Percentiles rank a stretch among this genome's conserved stretches.
These are phyloP conservation scores for Beroe ovata DNA, from an alignment of 37 sponge, comb jelly and placozoan species.

Conservation along the genomic window DNA sequence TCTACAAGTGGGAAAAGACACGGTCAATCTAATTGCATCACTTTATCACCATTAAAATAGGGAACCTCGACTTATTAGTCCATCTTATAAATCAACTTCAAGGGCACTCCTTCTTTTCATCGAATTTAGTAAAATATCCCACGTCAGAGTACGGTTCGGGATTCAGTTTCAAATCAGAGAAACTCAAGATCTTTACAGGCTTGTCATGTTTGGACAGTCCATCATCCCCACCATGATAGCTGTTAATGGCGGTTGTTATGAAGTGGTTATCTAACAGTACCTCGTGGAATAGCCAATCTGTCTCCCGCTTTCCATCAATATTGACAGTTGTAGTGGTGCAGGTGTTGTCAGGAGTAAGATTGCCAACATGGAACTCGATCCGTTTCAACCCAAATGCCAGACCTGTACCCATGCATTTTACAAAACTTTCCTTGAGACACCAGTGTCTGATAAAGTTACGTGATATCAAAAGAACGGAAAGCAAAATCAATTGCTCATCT, in stretches of 20 bases:
- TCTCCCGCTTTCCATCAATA: neutral
- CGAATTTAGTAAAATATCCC: neutral
- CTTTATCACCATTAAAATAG: too few relatives aligned
- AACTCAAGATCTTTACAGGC: neutral
- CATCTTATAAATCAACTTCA: too few relatives aligned
- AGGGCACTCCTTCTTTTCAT: constrained; percentile 28
- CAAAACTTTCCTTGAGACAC: constrained; percentile 93
- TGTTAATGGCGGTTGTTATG: neutral
- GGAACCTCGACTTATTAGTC: too few relatives aligned
- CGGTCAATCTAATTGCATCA: too few relatives aligned
- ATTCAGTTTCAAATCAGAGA: constrained; percentile 15
- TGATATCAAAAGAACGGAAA: too few relatives aligned
- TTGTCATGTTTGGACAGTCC: neutral
- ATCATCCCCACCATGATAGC: neutral
- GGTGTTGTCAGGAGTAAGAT: neutral
- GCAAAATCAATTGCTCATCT: too few relatives aligned
- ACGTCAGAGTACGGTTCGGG: neutral
- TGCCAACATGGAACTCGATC: constrained; percentile 72
- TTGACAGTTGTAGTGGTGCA: constrained; percentile 28
- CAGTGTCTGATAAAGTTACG: too few relatives aligned
- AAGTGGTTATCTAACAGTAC: neutral
- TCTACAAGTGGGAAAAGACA: too few relatives aligned
- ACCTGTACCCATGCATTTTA: constrained; percentile 85
- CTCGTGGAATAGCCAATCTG: constrained; percentile 46
- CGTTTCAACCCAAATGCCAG: constrained; percentile 77